Conservation (phyloP, 2,888 invertebrate genomes). For the Selenia dentaria region DNA sequence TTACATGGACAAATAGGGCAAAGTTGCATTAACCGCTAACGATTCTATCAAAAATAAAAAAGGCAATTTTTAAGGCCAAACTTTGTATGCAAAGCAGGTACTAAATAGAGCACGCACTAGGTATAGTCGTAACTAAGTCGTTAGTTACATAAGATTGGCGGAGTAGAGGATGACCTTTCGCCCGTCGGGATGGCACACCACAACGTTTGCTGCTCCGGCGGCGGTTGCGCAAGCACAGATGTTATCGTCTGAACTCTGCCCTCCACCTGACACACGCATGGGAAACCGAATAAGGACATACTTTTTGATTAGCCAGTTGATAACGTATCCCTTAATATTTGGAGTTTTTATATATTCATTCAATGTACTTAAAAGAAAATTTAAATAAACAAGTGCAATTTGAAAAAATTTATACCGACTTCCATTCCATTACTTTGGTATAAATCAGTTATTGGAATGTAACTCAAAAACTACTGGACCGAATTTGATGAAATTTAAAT, state of each 20-base stretch:
- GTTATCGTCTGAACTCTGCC: constrained; percentile 57
- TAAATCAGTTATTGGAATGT: no score
- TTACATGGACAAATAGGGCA: no score
- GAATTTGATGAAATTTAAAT: no score
- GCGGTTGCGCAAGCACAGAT: constrained; percentile 51
- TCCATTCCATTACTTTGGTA: no score
- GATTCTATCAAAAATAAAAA: no score
- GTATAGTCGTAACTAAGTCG: constrained; percentile 20
- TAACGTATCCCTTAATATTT: background rate
- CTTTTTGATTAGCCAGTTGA: constrained; percentile 18
- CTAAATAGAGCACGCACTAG: constrained; percentile 38
- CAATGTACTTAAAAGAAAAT: no score
- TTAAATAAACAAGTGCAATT: no score
- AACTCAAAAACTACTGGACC: no score
- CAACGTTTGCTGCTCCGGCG: constrained; percentile 42
- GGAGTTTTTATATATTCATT: no score
- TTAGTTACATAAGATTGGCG: constrained; percentile 51
- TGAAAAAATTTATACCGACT: no score
- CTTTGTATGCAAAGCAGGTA: constrained; percentile 20
- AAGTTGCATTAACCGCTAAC: no score
- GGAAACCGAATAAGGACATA: constrained; percentile 28
- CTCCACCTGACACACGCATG: constrained; percentile 45
- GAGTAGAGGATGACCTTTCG: constrained; percentile 66
- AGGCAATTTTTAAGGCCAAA: background rate
- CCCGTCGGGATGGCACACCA: constrained; percentile 62